Percentiles rank a stretch among this genome's conserved stretches.
phyloP scores from a whole-genome alignment of 2,888 invertebrate species.

The Tethea ocularis region DNA sequence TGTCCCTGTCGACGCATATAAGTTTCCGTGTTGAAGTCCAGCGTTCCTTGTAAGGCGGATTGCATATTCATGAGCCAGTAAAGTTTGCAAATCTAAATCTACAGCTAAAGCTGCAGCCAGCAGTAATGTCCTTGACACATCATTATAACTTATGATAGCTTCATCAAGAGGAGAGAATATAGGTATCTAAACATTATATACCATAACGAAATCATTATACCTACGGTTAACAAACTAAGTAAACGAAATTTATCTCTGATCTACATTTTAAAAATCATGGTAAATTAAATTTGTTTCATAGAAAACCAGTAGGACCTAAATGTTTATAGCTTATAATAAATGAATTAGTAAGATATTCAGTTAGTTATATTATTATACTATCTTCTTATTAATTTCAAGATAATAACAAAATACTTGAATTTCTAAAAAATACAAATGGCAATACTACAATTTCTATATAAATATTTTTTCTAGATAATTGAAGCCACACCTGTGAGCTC shows the following conservation, averaged over 20 bases:
- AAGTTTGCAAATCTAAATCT: slow-evolving; percentile 28
- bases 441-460: not conserved
- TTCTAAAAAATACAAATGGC: not conserved
- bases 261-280: too few species aligned
- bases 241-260: too few species aligned
- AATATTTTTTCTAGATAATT: not conserved
- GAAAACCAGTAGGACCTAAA: too few species aligned
- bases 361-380: too few species aligned
- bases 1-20: slow-evolving; percentile 40
- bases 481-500: not conserved
- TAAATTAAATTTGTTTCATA: too few species aligned
- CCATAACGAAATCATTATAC: too few species aligned
- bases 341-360: too few species aligned
- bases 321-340: too few species aligned
- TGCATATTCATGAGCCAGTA: slow-evolving; percentile 52
- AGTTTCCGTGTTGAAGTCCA: slow-evolving; percentile 41
- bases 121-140: not conserved
- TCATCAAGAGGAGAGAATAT: not conserved
- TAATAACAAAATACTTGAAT: too few species aligned
- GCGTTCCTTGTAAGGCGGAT: slow-evolving; percentile 34
- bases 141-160: not conserved
- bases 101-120: slow-evolving; percentile 9
- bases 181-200: too few species aligned
- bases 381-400: too few species aligned
- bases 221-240: too few species aligned